Percentiles rank a stretch among this genome's conserved stretches.
phyloP scores from a whole-genome alignment of 2,888 invertebrate genomes.

The Neocrepidodera transversa region DNA sequence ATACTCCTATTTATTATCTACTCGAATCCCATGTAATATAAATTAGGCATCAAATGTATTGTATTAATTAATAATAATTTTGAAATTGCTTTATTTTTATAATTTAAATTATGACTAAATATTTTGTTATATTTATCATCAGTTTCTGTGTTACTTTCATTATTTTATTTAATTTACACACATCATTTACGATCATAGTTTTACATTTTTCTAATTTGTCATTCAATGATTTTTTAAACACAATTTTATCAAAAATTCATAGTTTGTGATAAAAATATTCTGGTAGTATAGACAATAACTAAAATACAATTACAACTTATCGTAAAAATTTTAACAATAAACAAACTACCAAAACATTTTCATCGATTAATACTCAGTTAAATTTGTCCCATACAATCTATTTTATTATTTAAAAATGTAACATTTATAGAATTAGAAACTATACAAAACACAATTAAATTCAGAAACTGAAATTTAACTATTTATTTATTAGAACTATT shows the following conservation, averaged over 20 bases:
- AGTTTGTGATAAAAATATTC: constrained; percentile 9
- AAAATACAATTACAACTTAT: constrained; percentile 13
- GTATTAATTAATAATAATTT: no score
- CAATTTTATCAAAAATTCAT: constrained; percentile 26
- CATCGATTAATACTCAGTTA: constrained; percentile 50
- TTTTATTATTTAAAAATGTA: not conserved
- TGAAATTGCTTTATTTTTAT: no score
- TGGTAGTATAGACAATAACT: constrained; percentile 10
- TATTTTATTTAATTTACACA: constrained; percentile 52
- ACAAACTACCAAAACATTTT: constrained; percentile 11
- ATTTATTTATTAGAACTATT: no score
- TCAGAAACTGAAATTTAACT: no score
- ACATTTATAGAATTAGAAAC: constrained; percentile 42
- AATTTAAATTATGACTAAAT: no score
- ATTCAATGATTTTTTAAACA: constrained; percentile 28
- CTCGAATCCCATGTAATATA: no score
- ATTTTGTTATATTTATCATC: no score
- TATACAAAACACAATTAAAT: constrained; percentile 40
- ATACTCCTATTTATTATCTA: no score
- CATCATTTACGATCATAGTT: constrained; percentile 53
- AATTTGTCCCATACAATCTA: constrained; percentile 27
- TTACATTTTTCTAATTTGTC: constrained; percentile 51
- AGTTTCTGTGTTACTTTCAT: constrained; percentile 54
- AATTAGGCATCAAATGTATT: no score
- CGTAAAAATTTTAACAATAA: constrained; percentile 38